phyloP scores from a whole-genome alignment of 2,888 invertebrate species.

The Globia sparganii region DNA sequence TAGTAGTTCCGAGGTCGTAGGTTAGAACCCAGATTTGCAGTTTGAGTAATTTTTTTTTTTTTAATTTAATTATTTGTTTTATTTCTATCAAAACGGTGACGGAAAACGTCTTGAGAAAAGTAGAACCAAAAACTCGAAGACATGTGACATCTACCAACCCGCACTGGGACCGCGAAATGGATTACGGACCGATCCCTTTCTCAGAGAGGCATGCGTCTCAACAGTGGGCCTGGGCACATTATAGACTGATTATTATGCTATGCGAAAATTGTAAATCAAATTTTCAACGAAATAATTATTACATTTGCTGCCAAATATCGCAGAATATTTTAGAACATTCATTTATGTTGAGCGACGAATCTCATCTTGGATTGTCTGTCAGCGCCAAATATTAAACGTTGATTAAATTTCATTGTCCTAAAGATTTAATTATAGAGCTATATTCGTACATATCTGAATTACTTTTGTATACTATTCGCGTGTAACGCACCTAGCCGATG shows the following conservation, averaged over 20 bases:
- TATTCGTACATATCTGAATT: slow-evolving; percentile 18
- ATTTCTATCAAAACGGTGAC: no score
- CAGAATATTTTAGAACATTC: slow-evolving; percentile 34
- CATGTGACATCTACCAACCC: not conserved
- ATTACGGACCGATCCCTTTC: not conserved
- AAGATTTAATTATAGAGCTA: slow-evolving; percentile 55
- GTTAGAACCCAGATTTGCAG: no score
- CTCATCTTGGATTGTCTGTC: slow-evolving; percentile 56
- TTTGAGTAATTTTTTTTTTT: no score
- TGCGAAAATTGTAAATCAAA: slow-evolving; percentile 14
- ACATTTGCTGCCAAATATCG: slow-evolving; percentile 16
- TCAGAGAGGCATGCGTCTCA: not conserved
- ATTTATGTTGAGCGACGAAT: slow-evolving; percentile 36
- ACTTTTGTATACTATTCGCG: slow-evolving; percentile 2
- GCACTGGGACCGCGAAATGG: not conserved
- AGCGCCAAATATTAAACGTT: slow-evolving; percentile 63
- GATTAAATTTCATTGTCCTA: slow-evolving; percentile 62
- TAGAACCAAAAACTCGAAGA: not conserved
- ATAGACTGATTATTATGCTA: not conserved
- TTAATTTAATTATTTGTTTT: no score
- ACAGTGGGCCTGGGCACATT: not conserved
- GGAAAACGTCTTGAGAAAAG: no score
- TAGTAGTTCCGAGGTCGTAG: no score
- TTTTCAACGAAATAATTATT: slow-evolving; percentile 24
- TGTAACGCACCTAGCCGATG: not conserved